These are phyloP conservation scores for Ophioderma brevispina DNA, from an alignment of 35 echinoderm and acorn worm species.

Conservation along the genomic window DNA sequence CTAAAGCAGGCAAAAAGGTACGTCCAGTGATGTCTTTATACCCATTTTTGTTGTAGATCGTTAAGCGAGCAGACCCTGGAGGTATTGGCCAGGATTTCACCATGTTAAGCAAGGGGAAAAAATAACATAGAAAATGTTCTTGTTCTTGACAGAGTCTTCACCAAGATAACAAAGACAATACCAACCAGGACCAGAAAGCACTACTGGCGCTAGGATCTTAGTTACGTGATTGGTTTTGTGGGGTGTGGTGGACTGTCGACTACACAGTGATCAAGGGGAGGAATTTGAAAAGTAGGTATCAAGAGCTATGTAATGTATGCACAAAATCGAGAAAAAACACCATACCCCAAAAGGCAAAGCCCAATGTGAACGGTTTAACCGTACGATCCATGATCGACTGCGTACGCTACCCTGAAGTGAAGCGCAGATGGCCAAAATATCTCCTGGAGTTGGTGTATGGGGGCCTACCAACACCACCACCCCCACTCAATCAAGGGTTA, in stretches of 20 bases:
- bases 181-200: conserved; percentile 40
- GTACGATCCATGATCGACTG: conserved; percentile 65
- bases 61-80: conserved; percentile 37
- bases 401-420: conserved; percentile 54
- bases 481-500: conserved; percentile 71
- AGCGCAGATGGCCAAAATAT: conserved; percentile 56
- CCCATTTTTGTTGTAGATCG: too few species aligned
- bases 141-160: conserved; percentile 60
- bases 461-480: conserved; percentile 68
- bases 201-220: conserved; percentile 58
- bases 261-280: conserved; percentile 55
- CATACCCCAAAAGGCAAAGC: conserved; percentile 72
- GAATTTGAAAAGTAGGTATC: conserved; percentile 48
- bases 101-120: conserved; percentile 24
- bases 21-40: conserved; percentile 13
- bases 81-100: conserved; percentile 32
- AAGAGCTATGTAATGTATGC: conserved; percentile 60
- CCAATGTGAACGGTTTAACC: conserved; percentile 61
- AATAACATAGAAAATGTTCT: conserved; percentile 64
- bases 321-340: conserved; percentile 39
- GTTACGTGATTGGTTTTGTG: conserved; percentile 61
- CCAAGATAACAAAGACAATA: conserved; percentile 18
- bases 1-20: conserved; percentile 32
- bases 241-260: conserved; percentile 51
- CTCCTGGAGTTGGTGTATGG: conserved; percentile 67